These are phyloP conservation scores for Drosophila anceps DNA, from an alignment of 2,888 invertebrate genomes.

Conservation along the genomic window DNA sequence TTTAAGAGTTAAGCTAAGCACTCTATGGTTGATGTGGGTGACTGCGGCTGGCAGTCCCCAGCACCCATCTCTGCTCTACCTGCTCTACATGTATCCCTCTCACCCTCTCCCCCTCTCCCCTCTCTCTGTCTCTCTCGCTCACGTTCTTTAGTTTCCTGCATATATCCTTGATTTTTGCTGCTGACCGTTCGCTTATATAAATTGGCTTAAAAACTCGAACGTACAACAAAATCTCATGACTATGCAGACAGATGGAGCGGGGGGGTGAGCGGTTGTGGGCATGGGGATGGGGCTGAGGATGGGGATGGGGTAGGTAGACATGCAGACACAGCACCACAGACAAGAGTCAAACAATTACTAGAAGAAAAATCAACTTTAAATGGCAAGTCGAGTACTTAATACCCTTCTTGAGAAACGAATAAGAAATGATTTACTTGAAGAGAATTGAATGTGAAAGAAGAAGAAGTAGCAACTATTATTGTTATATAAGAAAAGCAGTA, in stretches of 20 bases:
- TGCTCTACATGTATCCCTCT: neutral
- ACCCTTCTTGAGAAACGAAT: neutral
- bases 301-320: constrained; percentile 10
- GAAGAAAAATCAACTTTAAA: constrained; percentile 27
- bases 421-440: neutral
- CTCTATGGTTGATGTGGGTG: constrained; percentile 20
- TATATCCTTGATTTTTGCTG: constrained; percentile 13
- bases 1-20: constrained; percentile 38
- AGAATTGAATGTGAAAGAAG: neutral
- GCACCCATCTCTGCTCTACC: neutral
- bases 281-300: neutral
- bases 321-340: neutral
- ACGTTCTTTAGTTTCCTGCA: neutral
- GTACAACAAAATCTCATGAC: constrained; percentile 76
- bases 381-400: neutral
- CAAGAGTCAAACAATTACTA: constrained; percentile 63
- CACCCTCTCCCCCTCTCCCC: neutral
- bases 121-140: neutral
- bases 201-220: constrained; percentile 78
- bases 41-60: neutral
- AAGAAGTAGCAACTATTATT: neutral
- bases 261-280: neutral
- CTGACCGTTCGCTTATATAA: constrained; percentile 55
- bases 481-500: neutral
- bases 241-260: constrained; percentile 56